A percentile compares a stretch with the other conserved stretches of the same genome.
phyloP scores from a whole-genome alignment of 2,888 invertebrate species.

The Stictocephala bisonia region DNA sequence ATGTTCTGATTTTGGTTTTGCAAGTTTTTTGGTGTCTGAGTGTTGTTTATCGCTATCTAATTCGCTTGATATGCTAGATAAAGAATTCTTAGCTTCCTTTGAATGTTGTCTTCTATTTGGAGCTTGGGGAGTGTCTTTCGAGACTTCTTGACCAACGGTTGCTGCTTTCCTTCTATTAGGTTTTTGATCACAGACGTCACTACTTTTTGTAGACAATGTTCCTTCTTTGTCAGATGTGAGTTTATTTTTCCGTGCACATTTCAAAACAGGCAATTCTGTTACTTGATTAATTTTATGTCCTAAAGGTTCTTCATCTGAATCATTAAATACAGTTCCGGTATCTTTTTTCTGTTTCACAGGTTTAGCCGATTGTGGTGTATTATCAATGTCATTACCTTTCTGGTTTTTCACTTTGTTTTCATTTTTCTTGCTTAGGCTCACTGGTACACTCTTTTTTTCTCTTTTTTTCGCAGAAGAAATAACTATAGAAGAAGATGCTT shows the following conservation, averaged over 20 bases:
- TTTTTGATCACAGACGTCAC: not conserved
- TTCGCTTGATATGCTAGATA: no score
- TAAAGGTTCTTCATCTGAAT: constrained; percentile 48
- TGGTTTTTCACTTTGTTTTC: constrained; percentile 13
- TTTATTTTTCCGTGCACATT: not conserved
- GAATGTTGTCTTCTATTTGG: no score
- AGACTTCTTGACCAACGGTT: not conserved
- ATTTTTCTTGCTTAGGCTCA: not conserved
- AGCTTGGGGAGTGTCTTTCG: no score
- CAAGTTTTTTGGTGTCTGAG: no score
- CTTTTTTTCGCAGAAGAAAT: constrained; percentile 8
- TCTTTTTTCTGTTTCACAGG: not conserved
- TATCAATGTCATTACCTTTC: constrained; percentile 3
- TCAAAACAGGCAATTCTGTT: not conserved
- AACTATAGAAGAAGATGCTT: constrained; percentile 8
- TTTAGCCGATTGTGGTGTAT: constrained; percentile 1
- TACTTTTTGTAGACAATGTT: not conserved
- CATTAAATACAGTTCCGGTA: constrained; percentile 31
- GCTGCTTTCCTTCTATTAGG: constrained; percentile 5
- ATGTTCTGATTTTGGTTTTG: no score
- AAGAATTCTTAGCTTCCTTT: not conserved
- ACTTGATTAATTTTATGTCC: constrained; percentile 22
- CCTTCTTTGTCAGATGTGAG: constrained; percentile 5
- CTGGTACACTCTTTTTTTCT: constrained; percentile 14
- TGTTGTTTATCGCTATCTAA: no score